These are phyloP conservation scores for Euphonia xanthogaster DNA, from an alignment of 2,797 vertebrate genomes.

Conservation along the genomic window DNA sequence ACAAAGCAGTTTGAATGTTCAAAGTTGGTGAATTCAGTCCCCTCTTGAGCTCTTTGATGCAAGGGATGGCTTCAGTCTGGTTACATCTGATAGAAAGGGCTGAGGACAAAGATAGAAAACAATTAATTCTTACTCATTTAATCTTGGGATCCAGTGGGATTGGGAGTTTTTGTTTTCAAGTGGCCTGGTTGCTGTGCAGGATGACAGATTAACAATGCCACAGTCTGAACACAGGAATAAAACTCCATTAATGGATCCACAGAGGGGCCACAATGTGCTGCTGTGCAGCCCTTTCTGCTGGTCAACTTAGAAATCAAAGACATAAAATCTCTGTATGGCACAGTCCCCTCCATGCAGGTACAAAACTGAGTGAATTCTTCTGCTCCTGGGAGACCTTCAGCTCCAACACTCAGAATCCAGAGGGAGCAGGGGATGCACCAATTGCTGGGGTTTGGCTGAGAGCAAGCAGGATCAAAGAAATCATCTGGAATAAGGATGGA, in stretches of 20 bases:
- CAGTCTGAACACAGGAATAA: not conserved
- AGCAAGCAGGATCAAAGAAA: not conserved
- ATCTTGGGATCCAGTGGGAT: not conserved
- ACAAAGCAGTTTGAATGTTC: not conserved
- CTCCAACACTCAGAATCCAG: not conserved
- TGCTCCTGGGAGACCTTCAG: not conserved
- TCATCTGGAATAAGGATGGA: not conserved
- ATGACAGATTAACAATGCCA: not conserved
- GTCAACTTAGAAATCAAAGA: not conserved
- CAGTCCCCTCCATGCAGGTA: not conserved
- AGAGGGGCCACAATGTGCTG: not conserved
- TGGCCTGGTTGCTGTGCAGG: not conserved
- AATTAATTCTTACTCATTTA: not conserved
- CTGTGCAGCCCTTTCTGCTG: not conserved
- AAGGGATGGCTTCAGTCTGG: not conserved
- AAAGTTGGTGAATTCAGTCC: not conserved
- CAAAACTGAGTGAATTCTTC: not conserved
- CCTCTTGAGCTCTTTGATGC: not conserved
- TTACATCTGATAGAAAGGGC: not conserved
- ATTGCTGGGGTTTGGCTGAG: not conserved
- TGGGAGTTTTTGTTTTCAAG: not conserved
- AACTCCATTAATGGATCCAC: too few relatives aligned
- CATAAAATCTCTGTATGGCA: not conserved
- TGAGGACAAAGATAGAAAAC: not conserved
- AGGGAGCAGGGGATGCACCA: not conserved